These are phyloP conservation scores for Sminthurinus signatus DNA, from an alignment of 1,140 invertebrate genomes.

Conservation along the genomic window DNA sequence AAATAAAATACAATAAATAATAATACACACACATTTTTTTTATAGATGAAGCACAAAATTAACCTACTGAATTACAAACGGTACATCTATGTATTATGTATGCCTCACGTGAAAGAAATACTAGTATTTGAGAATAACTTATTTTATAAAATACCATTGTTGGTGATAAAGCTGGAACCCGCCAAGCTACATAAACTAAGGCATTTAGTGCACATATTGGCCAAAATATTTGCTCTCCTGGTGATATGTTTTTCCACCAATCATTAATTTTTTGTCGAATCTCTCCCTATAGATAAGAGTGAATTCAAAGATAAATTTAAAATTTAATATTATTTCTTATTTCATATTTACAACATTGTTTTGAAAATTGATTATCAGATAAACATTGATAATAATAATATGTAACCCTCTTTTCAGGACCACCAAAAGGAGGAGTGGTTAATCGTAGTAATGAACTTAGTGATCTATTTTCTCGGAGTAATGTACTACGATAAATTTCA, in stretches of 20 bases:
- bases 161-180: constrained; percentile 61
- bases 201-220: constrained; percentile 72
- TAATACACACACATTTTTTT: too few relatives aligned
- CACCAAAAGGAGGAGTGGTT: constrained; percentile 1
- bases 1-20: too few relatives aligned
- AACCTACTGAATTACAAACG: too few relatives aligned
- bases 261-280: constrained; percentile 55
- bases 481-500: constrained; percentile 52
- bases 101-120: too few relatives aligned
- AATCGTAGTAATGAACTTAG: constrained; percentile 1
- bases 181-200: constrained; percentile 76
- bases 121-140: too few relatives aligned
- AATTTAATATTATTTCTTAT: constrained; percentile 3
- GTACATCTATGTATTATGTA: too few relatives aligned
- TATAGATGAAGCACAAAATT: too few relatives aligned
- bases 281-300: constrained; percentile 49
- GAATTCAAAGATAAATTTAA: background rate
- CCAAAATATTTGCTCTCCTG: constrained; percentile 70
- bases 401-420: constrained; percentile 1
- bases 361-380: too few relatives aligned
- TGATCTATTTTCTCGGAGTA: background rate
- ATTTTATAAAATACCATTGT: too few relatives aligned
- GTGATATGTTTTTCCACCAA: constrained; percentile 67
- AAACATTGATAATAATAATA: background rate
- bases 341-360: too few relatives aligned